Conservation (phyloP, 2,113 vertebrate genomes). For the Rhea pennata region DNA sequence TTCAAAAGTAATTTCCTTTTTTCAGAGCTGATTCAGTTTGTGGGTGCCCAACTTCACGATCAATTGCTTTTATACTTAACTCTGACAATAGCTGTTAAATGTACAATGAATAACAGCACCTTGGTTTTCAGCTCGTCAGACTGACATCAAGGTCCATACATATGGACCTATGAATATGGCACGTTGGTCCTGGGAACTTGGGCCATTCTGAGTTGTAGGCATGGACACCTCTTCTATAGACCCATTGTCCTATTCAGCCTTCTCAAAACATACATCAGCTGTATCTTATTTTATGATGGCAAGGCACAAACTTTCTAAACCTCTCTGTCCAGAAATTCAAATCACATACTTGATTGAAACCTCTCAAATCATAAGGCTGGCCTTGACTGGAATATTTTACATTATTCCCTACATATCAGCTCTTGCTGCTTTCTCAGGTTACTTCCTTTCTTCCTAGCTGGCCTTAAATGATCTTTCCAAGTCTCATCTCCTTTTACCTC, state of each 20-base stretch:
- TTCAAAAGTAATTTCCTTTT: neutral
- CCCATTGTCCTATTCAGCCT: neutral
- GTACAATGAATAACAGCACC: neutral
- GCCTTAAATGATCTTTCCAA: neutral
- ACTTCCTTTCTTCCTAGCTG: neutral
- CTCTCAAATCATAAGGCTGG: neutral
- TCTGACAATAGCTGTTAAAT: neutral
- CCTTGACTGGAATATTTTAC: neutral
- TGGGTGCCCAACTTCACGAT: neutral
- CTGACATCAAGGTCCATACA: accelerated
- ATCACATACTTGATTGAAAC: too few species aligned
- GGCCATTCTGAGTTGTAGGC: neutral
- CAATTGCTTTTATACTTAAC: neutral
- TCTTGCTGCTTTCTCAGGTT: neutral
- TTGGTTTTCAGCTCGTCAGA: neutral
- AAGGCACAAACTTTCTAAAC: neutral
- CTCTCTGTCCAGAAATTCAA: neutral
- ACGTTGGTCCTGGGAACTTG: neutral
- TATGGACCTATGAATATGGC: accelerated
- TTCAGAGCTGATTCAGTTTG: neutral
- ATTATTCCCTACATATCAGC: neutral
- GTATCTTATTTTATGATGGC: neutral
- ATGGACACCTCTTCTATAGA: neutral
- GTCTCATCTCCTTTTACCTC: neutral
- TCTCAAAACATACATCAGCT: neutral